Percentiles rank a stretch among this genome's conserved stretches.
phyloP scores from a whole-genome alignment of 2,888 invertebrate species.

The Drosophila kuntzei region DNA sequence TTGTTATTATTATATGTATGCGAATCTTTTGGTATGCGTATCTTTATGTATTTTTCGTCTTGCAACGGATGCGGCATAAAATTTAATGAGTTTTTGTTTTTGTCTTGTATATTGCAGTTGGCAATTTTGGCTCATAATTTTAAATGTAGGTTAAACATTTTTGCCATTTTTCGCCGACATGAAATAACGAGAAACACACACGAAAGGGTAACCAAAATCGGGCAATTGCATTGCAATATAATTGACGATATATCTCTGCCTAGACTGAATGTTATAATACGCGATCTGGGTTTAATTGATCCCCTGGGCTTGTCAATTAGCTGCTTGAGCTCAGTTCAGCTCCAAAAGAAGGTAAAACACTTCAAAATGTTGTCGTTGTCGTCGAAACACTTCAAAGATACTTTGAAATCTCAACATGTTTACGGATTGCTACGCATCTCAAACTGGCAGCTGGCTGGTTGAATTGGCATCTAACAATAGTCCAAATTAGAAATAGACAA shows the following conservation, averaged over 20 bases:
- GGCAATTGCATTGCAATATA: conserved; percentile 63
- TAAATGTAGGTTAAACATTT: conserved; percentile 75
- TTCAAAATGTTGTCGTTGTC: conserved; percentile 38
- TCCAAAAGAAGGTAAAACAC: conserved; percentile 19
- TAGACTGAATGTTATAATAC: conserved; percentile 37
- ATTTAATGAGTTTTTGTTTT: conserved; percentile 70
- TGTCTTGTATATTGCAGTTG: conserved; percentile 37
- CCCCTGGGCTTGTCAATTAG: conserved; percentile 75
- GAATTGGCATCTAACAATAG: conserved; percentile 64
- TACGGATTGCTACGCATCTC: conserved; percentile 55
- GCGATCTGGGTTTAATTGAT: conserved; percentile 66
- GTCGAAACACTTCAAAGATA: conserved; percentile 49
- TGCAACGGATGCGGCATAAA: conserved; percentile 57
- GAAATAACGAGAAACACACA: conserved; percentile 6
- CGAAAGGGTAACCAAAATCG: conserved; percentile 62
- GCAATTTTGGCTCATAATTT: conserved; percentile 53
- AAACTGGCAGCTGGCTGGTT: conserved; percentile 32
- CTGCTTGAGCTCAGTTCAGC: conserved; percentile 24
- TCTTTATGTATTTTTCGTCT: conserved; percentile 29
- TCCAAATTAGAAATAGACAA: conserved; percentile 64
- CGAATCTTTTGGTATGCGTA: conserved; percentile 36
- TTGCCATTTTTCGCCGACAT: conserved; percentile 51
- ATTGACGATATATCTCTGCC: conserved; percentile 28
- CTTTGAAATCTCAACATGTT: conserved; percentile 45
- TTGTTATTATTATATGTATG: conserved; percentile 35